Evolutionary conservation across 2,797 vertebrate species (phyloP).

Genomic region (Arrhamphus sclerolepis): DNA sequence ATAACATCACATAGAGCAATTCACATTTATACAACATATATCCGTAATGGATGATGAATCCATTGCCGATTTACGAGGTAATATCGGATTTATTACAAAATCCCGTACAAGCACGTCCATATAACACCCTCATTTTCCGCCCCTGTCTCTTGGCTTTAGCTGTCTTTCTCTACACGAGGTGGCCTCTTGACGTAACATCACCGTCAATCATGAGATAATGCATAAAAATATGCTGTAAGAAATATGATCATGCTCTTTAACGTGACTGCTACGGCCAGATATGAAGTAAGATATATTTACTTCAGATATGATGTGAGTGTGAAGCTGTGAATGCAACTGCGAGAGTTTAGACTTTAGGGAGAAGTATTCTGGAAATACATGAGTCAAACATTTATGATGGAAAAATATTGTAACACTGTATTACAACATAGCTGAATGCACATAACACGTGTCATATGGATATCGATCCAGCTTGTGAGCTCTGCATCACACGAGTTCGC

Average conservation of each 20-base stretch:
- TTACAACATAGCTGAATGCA: background rate
- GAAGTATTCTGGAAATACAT: background rate
- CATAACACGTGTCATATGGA: background rate
- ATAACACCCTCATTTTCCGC: background rate
- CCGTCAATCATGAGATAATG: background rate
- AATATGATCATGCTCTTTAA: too few species aligned
- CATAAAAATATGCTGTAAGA: too few species aligned
- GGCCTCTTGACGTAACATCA: background rate
- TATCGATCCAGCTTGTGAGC: background rate
- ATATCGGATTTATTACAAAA: background rate
- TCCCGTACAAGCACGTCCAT: background rate
- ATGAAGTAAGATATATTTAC: too few species aligned
- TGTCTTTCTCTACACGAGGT: constrained; percentile 36
- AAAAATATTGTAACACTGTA: background rate
- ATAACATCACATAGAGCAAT: constrained; percentile 8
- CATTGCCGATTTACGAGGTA: too few species aligned
- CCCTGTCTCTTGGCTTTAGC: background rate
- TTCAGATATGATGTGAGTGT: too few species aligned
- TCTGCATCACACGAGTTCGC: background rate
- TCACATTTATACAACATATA: too few species aligned
- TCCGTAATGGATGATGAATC: too few species aligned
- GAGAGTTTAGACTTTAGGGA: too few species aligned
- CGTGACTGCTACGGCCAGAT: too few species aligned
- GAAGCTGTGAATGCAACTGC: too few species aligned
- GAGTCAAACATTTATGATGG: background rate